Evolutionary conservation across 2,888 invertebrate genomes (phyloP), one percentile per base, ranked within the genome.

Genomic region (Mesopsocus fuscifrons): DNA sequence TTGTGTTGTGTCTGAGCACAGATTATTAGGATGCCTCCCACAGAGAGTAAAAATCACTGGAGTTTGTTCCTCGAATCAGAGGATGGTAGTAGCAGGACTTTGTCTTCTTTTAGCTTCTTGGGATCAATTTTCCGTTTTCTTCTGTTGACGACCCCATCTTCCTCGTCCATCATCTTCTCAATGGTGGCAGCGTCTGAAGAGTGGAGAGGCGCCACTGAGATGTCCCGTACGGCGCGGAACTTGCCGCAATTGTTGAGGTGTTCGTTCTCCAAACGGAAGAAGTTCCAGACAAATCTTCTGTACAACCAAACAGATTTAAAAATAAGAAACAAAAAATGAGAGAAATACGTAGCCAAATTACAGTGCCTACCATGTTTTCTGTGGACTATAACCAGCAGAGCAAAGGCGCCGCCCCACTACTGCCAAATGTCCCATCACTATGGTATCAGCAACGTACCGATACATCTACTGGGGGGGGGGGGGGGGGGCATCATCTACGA

Each of bases 171-270:
- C 66, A 72, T 68, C 43, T 66, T 61, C 13, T 70, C 57, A 15
- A 67, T 70, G 51, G 58, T 55, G 2, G 62, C 59, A 58, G 79
- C 78, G 60, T 82, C 81, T 9, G 76, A 76, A 38, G 78, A 74
- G 55, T 79, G 73, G 50, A 81, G 68, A 4, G 81, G 81, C 3
- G 78, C 79, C 8, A 82, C 76, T 1, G 78, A 79, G 48, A 87
- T 87, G 58, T 87, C 87, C 40, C 87, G 64, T 1, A 88, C 85
- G 6, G 87, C 87, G 58, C 87, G 68, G 66, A 88, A 88, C 62
- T 76, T 74, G 63, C 87, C 87, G 60, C 85, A 87, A 61, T 87
- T 87, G 61, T 88, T 87, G 46, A 88, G 63, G 59, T 88, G 87
- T 57, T 87, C 87, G 61, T 88, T 87, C 62, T 87, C 87, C 51